Percentiles rank a stretch among this genome's conserved stretches.
Evolutionary conservation across 2,888 invertebrate species (phyloP).

Genomic region (Erebia palarica): DNA sequence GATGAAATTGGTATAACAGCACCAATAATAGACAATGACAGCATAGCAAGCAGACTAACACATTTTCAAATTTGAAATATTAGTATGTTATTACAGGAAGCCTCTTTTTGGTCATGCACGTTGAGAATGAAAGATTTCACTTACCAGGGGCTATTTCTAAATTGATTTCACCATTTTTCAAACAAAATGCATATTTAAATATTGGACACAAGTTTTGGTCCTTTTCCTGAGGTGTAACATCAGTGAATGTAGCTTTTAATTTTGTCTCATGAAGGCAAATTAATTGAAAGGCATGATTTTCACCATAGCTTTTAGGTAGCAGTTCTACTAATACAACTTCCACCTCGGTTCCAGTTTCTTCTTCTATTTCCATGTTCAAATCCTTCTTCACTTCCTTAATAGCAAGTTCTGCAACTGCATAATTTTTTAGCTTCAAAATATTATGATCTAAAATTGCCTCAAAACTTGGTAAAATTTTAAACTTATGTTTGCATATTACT

Average conservation of each 20-base stretch:
- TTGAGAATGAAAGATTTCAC: slow-evolving; percentile 36
- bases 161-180: slow-evolving; percentile 61
- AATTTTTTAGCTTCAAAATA: slow-evolving; percentile 26
- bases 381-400: slow-evolving; percentile 35
- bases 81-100: no score
- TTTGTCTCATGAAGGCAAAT: slow-evolving; percentile 65
- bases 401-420: slow-evolving; percentile 22
- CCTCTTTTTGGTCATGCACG: background rate
- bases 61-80: no score
- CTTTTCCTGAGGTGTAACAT: slow-evolving; percentile 63
- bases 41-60: no score
- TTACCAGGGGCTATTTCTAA: slow-evolving; percentile 68
- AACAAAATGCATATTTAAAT: slow-evolving; percentile 74
- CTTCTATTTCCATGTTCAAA: slow-evolving; percentile 37
- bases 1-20: no score
- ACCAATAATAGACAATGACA: no score
- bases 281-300: slow-evolving; percentile 62
- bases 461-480: slow-evolving; percentile 23
- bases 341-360: slow-evolving; percentile 36
- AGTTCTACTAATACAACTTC: slow-evolving; percentile 62
- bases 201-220: slow-evolving; percentile 69
- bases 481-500: slow-evolving; percentile 48
- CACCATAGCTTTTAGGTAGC: slow-evolving; percentile 63
- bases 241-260: slow-evolving; percentile 68
- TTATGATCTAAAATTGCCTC: slow-evolving; percentile 23